Evolutionary conservation across 1,140 invertebrate genomes (phyloP).

Genomic region (Megalonaias nervosa): DNA sequence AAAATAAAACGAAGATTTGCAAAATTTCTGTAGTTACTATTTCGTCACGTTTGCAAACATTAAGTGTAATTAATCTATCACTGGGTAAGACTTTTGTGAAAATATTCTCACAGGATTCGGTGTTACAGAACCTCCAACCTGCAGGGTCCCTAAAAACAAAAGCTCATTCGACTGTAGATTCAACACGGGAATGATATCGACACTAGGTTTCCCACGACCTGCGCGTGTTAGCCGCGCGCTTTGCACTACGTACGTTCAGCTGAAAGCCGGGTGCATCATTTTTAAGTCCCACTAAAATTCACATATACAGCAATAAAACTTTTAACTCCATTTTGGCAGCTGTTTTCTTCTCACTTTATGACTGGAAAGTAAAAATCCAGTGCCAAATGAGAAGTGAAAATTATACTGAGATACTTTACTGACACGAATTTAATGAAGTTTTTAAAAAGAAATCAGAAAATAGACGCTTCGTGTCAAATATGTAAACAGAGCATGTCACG

Average conservation of each 20-base stretch:
- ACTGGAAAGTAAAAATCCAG: neutral
- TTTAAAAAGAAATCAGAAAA: slow-evolving; percentile 13
- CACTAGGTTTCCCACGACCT: slow-evolving; percentile 49
- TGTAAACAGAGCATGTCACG: neutral
- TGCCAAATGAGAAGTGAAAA: neutral
- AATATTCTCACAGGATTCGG: slow-evolving; percentile 29
- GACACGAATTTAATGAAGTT: neutral
- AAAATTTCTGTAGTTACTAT: too few species aligned
- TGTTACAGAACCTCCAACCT: slow-evolving; percentile 24
- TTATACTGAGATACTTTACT: neutral
- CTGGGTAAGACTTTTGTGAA: neutral
- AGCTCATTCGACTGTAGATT: too few species aligned
- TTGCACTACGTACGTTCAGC: slow-evolving; percentile 23
- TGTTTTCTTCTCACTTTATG: too few species aligned
- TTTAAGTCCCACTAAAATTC: neutral
- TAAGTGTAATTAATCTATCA: too few species aligned
- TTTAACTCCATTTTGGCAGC: neutral
- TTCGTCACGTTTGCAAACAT: too few species aligned
- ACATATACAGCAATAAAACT: neutral
- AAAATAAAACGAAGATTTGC: too few species aligned
- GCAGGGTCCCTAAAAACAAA: slow-evolving; percentile 20
- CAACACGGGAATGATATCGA: slow-evolving; percentile 18
- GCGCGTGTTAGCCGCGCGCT: slow-evolving; percentile 48
- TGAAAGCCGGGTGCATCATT: slow-evolving; percentile 7
- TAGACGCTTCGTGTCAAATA: slow-evolving; percentile 17